Evolutionary conservation across 2,113 vertebrate species (phyloP), one percentile per base, ranked within the genome.

Genomic region (Oncorhynchus tshawytscha): DNA sequence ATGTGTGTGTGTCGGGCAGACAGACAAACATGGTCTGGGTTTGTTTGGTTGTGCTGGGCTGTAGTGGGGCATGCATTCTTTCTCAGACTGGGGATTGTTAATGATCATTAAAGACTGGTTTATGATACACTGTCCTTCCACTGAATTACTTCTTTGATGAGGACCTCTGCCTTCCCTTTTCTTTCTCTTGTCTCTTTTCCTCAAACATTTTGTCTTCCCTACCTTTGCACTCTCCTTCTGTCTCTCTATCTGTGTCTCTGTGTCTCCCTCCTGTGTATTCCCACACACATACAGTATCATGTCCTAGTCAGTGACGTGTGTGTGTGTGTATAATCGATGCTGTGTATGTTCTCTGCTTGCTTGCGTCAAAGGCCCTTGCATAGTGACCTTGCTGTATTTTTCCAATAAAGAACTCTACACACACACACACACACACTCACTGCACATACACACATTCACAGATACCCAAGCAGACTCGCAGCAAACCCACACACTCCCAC

Each of bases 281-380:
- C n/a, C 51, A 54, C 16, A 18, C 16, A 45, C 39, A 11, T 45
- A 45, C 39, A 45, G 8, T 45, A 54, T 54, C 15, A 54, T 54
- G 18, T 54, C 12, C 51, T 54, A 54, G 16, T 54, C 51, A 54
- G 51, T 54, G 12, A 68, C 67, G 25, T 25, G 27, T 27, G 27
- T 6, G 15, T 34, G 16, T 68, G 2, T 68, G n/a, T 66, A 0
- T 79, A 76, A 79, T 84, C 78, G 25, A 31, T 81, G 78, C 71
- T 70, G 16, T 77, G 68, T 77, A 27, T 27, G 85, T 78, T 80
- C 81, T 48, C 70, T 71, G 31, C 77, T 73, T 71, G 77, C 81
- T 82, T 87, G 71, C 87, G 88, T 91, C 91, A 90, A 83, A 85
- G 72, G 31, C 6, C 34, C 81, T 78, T 86, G 81, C 87, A 88